Conservation (phyloP, 2,113 vertebrate species). For the Orthonyx spaldingii region DNA sequence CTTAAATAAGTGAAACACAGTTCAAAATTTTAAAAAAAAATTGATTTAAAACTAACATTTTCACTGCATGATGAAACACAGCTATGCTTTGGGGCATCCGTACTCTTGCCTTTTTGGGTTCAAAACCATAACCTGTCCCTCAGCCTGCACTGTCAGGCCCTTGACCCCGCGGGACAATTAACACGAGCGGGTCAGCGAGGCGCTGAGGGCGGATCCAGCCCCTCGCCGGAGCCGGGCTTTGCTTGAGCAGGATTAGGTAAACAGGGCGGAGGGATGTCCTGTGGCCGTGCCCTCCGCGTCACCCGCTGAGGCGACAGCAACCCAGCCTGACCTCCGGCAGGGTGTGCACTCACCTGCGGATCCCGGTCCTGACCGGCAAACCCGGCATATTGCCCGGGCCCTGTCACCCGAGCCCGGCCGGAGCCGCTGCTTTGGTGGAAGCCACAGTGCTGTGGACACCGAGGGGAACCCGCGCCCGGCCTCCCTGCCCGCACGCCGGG, state of each 20-base stretch:
- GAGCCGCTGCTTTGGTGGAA: not conserved
- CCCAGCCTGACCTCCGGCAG: not conserved
- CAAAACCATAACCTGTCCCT: accelerated
- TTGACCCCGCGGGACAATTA: not conserved
- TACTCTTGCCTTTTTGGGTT: not conserved
- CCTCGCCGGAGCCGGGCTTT: not conserved
- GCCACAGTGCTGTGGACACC: not conserved
- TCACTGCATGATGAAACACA: not conserved
- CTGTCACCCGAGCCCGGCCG: not conserved
- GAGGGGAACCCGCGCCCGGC: not conserved
- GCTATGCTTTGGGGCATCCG: accelerated
- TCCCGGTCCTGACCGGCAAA: not conserved
- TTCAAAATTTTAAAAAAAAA: not conserved
- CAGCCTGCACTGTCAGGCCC: not conserved
- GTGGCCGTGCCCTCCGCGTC: not conserved
- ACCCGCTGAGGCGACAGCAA: not conserved
- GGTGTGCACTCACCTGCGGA: not conserved
- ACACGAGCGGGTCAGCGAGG: not conserved
- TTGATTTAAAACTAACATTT: not conserved
- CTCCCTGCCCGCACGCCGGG: not conserved
- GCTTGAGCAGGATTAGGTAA: not conserved
- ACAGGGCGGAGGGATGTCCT: not conserved
- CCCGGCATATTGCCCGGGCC: not conserved
- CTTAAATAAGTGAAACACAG: accelerated
- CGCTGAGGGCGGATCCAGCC: not conserved